Evolutionary conservation across 92 coral and sea anemone genomes (phyloP).

Genomic region (Desmophyllum pertusum): DNA sequence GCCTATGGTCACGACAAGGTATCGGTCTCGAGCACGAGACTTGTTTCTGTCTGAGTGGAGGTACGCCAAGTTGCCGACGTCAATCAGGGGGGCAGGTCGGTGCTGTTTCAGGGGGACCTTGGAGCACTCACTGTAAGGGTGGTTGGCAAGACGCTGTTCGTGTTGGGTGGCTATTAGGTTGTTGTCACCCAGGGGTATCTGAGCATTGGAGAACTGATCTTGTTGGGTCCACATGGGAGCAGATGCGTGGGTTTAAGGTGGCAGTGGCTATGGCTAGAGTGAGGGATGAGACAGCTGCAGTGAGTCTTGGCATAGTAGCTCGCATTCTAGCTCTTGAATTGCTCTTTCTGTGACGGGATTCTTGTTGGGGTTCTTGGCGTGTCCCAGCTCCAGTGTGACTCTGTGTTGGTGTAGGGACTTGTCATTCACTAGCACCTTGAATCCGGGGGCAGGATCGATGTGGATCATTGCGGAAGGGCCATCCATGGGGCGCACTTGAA

Average conservation of each 20-base stretch:
- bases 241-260: conserved; percentile 55
- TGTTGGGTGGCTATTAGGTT: conserved; percentile 38
- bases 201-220: conserved; percentile 51
- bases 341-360: conserved; percentile 72
- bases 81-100: conserved; percentile 11
- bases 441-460: conserved; percentile 70
- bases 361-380: conserved; percentile 62
- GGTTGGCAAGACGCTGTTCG: conserved; percentile 54
- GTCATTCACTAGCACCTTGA: conserved; percentile 58
- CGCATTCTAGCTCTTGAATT: conserved; percentile 35
- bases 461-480: conserved; percentile 64
- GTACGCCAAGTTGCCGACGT: conserved; percentile 48
- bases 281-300: conserved; percentile 47
- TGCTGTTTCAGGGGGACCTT: conserved; percentile 41
- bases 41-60: conserved; percentile 56
- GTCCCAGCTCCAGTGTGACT: conserved; percentile 55
- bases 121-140: conserved; percentile 64
- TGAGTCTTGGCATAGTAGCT: conserved; percentile 56
- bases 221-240: conserved; percentile 72
- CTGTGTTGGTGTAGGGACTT: conserved; percentile 55
- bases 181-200: conserved; percentile 46
- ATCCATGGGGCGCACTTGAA: conserved; percentile 62
- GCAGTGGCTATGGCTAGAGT: conserved; percentile 59
- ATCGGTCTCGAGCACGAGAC: conserved; percentile 53
- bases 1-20: conserved; percentile 50